Evolutionary conservation across 2,888 invertebrate species (phyloP), one percentile per base, ranked within the genome.

Genomic region (Athripsodes cinereus): DNA sequence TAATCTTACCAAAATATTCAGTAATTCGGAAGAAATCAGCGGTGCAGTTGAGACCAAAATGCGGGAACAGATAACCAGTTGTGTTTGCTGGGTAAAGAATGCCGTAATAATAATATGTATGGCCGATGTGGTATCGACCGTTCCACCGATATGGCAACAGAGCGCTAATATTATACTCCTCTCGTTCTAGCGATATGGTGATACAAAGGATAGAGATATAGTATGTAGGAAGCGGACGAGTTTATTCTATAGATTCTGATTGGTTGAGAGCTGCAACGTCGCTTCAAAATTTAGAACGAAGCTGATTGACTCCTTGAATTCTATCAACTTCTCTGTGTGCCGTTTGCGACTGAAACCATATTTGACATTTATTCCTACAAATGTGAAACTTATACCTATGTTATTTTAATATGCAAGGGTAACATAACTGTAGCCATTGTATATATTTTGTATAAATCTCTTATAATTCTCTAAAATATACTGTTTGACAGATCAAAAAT

Each of bases 81-180:
- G 40, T 40, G 40, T 40, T 40, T 13, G 16, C 13, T 13, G 16
- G 40, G 40, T 5, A 40, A 40, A 13, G 3, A n/a, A 16, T 13
- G 13, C 8, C 13, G 13, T 40, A 13, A 40, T 16, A 40, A 40
- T 40, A 40, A n/a, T 40, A 13, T 40, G 40, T 16, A 16, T 16
- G 40, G 40, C 13, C 40, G 40, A 40, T 40, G 40, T 40, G 40
- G 40, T 40, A 40, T 40, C 40, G 40, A 40, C 40, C 40, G 40
- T 40, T 13, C 40, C 13, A 40, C n/a, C 31, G 31, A 31, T 31
- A 11, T 31, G 40, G 40, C 40, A 40, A 40, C 40, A 40, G 5
- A 13, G 40, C 40, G 40, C 26, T 26, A 26, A 26, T 26, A 26
- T 6, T 40, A 16, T 13, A 5, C 40, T 3, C 16, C 2, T 40